phyloP scores from a whole-genome alignment of 2,113 vertebrate genomes.

The Eidolon helvum region DNA sequence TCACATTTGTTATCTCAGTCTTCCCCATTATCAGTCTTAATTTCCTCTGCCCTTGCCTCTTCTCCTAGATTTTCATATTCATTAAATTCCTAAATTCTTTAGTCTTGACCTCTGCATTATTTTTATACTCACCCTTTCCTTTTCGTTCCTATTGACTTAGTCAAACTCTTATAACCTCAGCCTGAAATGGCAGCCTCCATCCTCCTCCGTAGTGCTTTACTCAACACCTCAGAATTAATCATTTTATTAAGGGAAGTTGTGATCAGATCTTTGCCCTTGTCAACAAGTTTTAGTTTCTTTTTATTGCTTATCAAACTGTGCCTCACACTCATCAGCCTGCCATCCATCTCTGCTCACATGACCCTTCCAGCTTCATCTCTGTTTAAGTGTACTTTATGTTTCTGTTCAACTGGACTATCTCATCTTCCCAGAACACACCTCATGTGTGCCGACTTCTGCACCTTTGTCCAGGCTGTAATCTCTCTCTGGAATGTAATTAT shows the following conservation, averaged over 20 bases:
- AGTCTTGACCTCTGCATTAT: not conserved
- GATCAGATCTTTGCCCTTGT: not conserved
- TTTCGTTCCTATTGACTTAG: not conserved
- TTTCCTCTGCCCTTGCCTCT: not conserved
- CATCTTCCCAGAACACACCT: not conserved
- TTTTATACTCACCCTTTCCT: not conserved
- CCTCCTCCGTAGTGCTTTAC: not conserved
- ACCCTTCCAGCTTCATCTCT: not conserved
- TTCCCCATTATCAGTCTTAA: not conserved
- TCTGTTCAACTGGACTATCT: not conserved
- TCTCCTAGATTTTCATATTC: not conserved
- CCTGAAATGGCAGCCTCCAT: not conserved
- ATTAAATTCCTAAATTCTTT: not conserved
- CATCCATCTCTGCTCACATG: not conserved
- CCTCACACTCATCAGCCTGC: not conserved
- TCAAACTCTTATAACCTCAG: not conserved
- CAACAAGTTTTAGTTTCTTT: not conserved
- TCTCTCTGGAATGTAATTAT: not conserved
- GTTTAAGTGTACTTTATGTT: not conserved
- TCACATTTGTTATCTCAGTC: not conserved
- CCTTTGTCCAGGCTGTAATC: not conserved
- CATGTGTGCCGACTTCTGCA: not conserved
- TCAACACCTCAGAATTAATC: not conserved
- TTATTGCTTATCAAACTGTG: not conserved
- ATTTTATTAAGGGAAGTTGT: not conserved